Base-by-base conservation (phyloP, 2,113 vertebrate species). In the Tetraodon nigroviridis region DNA sequence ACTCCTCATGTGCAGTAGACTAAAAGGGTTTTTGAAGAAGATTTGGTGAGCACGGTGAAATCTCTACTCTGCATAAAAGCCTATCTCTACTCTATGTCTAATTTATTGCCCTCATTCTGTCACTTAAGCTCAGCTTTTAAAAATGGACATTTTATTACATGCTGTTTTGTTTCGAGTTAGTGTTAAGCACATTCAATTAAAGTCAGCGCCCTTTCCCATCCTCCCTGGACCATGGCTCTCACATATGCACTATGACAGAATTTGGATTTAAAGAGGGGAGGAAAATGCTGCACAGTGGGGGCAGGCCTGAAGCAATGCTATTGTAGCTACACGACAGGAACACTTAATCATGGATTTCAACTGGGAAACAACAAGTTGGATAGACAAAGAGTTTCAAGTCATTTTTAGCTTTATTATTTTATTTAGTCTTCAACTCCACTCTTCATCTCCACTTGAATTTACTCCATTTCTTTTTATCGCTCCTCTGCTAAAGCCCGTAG, bases 151-250 rank as follows among this genome's bases (percentile, higher is more conserved):
- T 81, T 48, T 74, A 76, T 80, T 80, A 73, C 82, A 80, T 71
- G 65, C 78, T 81, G 76, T 80, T 81, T 84, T 86, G 82, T 84
- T 83, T 80, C 73, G 74, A 83, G 76, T 84, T 84, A 84, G 78
- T 66, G 70, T 80, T 80, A 76, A 83, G 75, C 82, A 83, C 74
- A 75, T 83, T 84, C 65, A 78, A 80, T 86, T 86, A 83, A 46
- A 82, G 67, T 82, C 80, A 83, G 61, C 61, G 71, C 68, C 61
- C 55, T 65, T 27, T 60, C 67, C 76, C 58, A 69, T 82, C 65
- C 80, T 65, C 75, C 22, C n/a, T 18, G 56, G 60, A 61, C 78
- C 27, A 0, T 40, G 0, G 27, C 60, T 73, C 46, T n/a, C 48
- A 1, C 49, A 6, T 3, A 17, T 40, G 46, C 27, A 60, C 64